A percentile compares a stretch with the other conserved stretches of the same genome.
Conservation (phyloP, 2,113 vertebrate species). For the Motacilla tschutschensis region DNA sequence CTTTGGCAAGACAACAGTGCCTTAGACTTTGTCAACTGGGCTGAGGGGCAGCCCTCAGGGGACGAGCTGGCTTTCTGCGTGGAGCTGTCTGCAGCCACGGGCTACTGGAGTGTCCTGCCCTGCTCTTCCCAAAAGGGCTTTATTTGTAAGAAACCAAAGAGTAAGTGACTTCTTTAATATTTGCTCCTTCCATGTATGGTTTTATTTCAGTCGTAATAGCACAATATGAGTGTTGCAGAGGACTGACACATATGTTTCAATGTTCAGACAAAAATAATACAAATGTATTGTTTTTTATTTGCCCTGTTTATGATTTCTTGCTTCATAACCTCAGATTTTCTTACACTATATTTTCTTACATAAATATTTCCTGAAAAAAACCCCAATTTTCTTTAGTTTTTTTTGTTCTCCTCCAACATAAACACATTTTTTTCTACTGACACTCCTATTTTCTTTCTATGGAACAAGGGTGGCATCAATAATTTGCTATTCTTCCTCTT, state of each 20-base stretch:
- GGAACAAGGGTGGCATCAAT: neutral
- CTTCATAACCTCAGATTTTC: neutral
- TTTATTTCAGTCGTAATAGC: neutral
- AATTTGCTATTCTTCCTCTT: neutral
- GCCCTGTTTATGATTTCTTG: neutral
- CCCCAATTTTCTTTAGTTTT: neutral
- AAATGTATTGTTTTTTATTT: neutral
- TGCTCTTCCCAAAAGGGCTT: slow-evolving; percentile 78
- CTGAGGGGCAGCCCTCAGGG: slow-evolving; percentile 48
- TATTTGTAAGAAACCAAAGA: slow-evolving; percentile 88
- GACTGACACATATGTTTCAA: neutral
- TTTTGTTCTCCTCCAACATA: neutral
- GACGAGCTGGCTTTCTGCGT: slow-evolving; percentile 72
- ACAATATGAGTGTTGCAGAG: neutral
- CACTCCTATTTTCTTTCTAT: neutral
- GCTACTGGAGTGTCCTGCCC: slow-evolving; percentile 74
- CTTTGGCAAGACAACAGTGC: slow-evolving; percentile 83
- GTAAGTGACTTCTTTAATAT: slow-evolving; percentile 65
- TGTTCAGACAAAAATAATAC: neutral
- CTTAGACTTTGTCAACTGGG: slow-evolving; percentile 88
- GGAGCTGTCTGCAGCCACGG: slow-evolving; percentile 64
- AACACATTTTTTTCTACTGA: neutral
- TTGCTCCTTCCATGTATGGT: neutral
- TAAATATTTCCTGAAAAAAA: neutral
- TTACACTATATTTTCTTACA: neutral